Percentiles rank a stretch among this genome's conserved stretches.
phyloP scores from a whole-genome alignment of 2,888 invertebrate genomes.

The Diarsia brunnea region DNA sequence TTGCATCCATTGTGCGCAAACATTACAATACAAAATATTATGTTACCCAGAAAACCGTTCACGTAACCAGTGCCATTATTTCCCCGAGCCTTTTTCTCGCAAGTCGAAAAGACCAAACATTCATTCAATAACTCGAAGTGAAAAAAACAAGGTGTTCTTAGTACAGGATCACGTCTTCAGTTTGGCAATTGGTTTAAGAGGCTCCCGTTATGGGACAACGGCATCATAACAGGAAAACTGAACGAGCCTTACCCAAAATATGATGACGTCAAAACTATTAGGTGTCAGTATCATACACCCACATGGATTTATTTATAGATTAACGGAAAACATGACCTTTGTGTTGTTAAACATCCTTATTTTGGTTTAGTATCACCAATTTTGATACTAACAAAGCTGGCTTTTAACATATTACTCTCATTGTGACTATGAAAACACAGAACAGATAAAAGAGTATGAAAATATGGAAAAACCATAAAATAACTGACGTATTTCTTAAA shows the following conservation, averaged over 20 bases:
- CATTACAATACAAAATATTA: slow-evolving; percentile 32
- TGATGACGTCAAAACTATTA: slow-evolving; percentile 39
- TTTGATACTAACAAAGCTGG: background rate
- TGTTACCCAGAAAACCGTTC: slow-evolving; percentile 35
- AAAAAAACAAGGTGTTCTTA: slow-evolving; percentile 27
- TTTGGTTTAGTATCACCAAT: background rate
- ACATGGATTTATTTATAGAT: slow-evolving; percentile 20
- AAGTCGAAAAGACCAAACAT: slow-evolving; percentile 25
- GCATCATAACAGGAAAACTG: slow-evolving; percentile 40
- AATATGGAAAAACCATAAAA: slow-evolving; percentile 5
- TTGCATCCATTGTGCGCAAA: slow-evolving; percentile 29
- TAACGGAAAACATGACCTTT: slow-evolving; percentile 13
- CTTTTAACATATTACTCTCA: too few relatives aligned
- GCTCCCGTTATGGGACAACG: slow-evolving; percentile 24
- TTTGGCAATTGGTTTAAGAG: slow-evolving; percentile 30
- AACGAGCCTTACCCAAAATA: slow-evolving; percentile 33
- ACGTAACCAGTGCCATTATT: slow-evolving; percentile 28
- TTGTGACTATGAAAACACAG: background rate
- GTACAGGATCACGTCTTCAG: slow-evolving; percentile 18
- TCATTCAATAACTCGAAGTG: slow-evolving; percentile 15
- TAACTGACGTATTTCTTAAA: slow-evolving; percentile 3
- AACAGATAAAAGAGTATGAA: too few relatives aligned
- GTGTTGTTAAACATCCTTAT: slow-evolving; percentile 8
- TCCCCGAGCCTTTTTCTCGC: slow-evolving; percentile 26
- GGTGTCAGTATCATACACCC: slow-evolving; percentile 18